Conservation (phyloP, 1,140 invertebrate genomes). For the Acromyrmex charruanus region DNA sequence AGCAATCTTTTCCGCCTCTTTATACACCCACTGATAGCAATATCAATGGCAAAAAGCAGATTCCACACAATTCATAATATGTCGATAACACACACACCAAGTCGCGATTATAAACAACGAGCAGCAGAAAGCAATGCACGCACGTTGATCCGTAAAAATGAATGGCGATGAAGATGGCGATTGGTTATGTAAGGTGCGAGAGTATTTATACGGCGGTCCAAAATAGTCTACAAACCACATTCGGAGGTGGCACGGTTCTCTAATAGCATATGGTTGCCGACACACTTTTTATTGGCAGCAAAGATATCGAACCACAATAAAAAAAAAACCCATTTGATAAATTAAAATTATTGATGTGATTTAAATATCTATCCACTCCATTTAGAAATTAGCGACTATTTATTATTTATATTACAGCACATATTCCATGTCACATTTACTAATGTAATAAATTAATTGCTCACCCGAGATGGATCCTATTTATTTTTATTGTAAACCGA, state of each 20-base stretch:
- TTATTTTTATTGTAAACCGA: conserved; percentile 20
- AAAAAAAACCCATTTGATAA: neutral
- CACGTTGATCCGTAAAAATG: conserved; percentile 62
- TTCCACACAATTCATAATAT: conserved; percentile 8
- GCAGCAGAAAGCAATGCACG: conserved; percentile 19
- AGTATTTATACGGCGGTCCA: conserved; percentile 72
- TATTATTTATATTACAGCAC: neutral
- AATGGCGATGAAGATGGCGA: conserved; percentile 50
- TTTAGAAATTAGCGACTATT: neutral
- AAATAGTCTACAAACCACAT: conserved; percentile 68
- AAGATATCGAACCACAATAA: neutral
- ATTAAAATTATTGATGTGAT: neutral
- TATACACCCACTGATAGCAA: conserved; percentile 46
- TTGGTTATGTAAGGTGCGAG: conserved; percentile 63
- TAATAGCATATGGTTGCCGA: conserved; percentile 16
- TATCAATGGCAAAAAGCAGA: conserved; percentile 29
- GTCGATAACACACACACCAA: neutral
- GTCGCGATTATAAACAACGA: conserved; percentile 17
- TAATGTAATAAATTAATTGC: neutral
- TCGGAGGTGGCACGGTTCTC: conserved; percentile 18
- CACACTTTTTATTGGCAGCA: conserved; percentile 27
- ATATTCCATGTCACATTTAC: neutral
- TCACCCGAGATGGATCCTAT: neutral
- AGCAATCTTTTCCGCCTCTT: conserved; percentile 53
- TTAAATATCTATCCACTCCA: neutral